These are phyloP conservation scores for Apaloderma vittatum DNA, from an alignment of 2,113 vertebrate species.

Conservation along the genomic window DNA sequence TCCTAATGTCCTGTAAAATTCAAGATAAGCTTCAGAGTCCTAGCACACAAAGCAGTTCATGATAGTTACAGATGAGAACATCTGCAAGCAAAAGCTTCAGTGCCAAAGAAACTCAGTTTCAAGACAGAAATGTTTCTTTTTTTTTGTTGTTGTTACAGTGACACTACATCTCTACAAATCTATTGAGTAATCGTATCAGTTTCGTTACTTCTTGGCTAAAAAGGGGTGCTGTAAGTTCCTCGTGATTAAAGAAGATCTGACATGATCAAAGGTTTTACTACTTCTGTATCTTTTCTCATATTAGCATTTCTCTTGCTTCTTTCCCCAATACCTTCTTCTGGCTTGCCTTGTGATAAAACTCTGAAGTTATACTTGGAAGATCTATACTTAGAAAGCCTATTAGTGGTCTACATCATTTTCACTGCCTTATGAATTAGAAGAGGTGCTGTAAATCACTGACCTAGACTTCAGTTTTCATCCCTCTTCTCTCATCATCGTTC, in stretches of 20 bases:
- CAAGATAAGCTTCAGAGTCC: background rate
- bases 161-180: background rate
- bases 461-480: background rate
- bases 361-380: slow-evolving; percentile 29
- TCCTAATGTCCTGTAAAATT: background rate
- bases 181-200: background rate
- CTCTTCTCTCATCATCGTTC: background rate
- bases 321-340: background rate
- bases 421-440: background rate
- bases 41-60: background rate
- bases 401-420: slow-evolving; percentile 10
- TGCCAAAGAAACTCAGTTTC: background rate
- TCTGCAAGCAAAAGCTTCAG: background rate
- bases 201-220: background rate
- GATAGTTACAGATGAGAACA: background rate
- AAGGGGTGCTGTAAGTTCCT: background rate
- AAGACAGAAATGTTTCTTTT: background rate
- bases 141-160: background rate
- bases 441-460: background rate
- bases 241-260: background rate
- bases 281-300: background rate
- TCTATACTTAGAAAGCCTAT: slow-evolving; percentile 40
- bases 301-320: background rate
- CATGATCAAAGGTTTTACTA: background rate
- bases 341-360: background rate